A percentile compares a stretch with the other conserved stretches of the same genome.
Conservation (phyloP, 2,113 vertebrate species). For the Tetraodon nigroviridis region DNA sequence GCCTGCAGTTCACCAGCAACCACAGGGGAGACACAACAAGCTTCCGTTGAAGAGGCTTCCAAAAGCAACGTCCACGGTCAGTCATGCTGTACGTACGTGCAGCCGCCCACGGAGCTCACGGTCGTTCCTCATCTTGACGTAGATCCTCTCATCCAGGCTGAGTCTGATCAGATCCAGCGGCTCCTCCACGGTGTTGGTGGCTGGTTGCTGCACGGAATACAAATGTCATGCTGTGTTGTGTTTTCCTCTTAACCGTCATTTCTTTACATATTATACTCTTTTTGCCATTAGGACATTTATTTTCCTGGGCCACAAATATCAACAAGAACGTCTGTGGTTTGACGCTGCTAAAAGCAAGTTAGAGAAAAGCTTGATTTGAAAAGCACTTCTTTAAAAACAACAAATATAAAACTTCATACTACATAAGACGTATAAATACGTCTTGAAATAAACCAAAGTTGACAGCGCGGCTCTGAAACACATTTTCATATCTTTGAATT, state of each 20-base stretch:
- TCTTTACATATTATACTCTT: no score
- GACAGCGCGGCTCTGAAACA: no score
- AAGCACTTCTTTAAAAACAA: no score
- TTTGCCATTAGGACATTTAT: no score
- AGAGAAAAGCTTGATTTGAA: no score
- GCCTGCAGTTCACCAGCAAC: conserved; percentile 72
- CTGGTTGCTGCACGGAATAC: conserved; percentile 77
- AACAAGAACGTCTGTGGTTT: no score
- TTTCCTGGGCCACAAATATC: no score
- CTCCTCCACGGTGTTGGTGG: conserved; percentile 94
- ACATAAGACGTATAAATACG: no score
- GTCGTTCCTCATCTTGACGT: conserved; percentile 98
- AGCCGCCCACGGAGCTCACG: conserved; percentile 90
- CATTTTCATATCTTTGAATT: no score
- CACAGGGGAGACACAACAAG: not conserved
- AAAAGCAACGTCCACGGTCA: not conserved
- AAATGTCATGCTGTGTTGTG: not conserved
- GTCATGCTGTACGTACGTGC: conserved; percentile 70
- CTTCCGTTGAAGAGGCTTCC: not conserved
- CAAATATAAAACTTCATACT: no score
- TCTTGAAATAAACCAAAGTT: no score
- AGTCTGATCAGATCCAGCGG: conserved; percentile 94
- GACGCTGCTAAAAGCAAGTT: no score
- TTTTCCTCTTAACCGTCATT: not conserved
- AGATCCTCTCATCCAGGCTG: conserved; percentile 95